Evolutionary conservation across 2,888 invertebrate genomes (phyloP), one percentile per base, ranked within the genome.

Genomic region (Adelognathus sp.): DNA sequence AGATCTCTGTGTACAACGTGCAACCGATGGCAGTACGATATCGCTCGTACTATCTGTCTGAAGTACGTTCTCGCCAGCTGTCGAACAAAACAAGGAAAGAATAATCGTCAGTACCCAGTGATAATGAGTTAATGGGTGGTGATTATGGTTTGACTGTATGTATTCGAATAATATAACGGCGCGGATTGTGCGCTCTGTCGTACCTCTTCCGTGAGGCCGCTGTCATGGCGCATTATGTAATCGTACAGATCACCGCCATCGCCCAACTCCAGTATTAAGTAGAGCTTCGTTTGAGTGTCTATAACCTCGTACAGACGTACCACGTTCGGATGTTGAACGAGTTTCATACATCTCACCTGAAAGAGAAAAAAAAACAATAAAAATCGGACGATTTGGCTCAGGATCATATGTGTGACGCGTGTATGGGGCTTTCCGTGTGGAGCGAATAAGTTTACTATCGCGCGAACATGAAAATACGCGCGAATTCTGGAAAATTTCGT

Each of bases 201-300:
- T 84, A 91, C 89, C 82, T 91, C 91, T 83, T 97, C 97, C 81
- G 94, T 95, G 73, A 98, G 93, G 52, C 98, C 98, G 76, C 95
- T 94, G 90, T 98, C 98, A 92, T 98, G 98, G 90, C 97, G 96
- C 97, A 98, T 97, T 87, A 99, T 99, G 92, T 98, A 98, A 93
- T 99, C 99, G 92, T 99, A 99, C 88, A 99, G 95, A 93, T 99
- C 99, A 56, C 98, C 98, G 60, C 99, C 99, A 93, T 99, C 99
- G 14, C 98, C 99, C 88, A 99, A 93, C 93, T 99, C 99, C 90
- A 99, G 93, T 90, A 99, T 98, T 92, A 98, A 94, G 93, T 98
- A 98, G 88, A 99, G 94, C 93, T 99, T 99, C 81, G 98, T 98
- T 92, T 98, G 98, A 39, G 99, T 99, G 93, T 99, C 99, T 90